A percentile compares a stretch with the other conserved stretches of the same genome.
Evolutionary conservation across 2,888 invertebrate genomes (phyloP).

Genomic region (Ormia ochracea): DNA sequence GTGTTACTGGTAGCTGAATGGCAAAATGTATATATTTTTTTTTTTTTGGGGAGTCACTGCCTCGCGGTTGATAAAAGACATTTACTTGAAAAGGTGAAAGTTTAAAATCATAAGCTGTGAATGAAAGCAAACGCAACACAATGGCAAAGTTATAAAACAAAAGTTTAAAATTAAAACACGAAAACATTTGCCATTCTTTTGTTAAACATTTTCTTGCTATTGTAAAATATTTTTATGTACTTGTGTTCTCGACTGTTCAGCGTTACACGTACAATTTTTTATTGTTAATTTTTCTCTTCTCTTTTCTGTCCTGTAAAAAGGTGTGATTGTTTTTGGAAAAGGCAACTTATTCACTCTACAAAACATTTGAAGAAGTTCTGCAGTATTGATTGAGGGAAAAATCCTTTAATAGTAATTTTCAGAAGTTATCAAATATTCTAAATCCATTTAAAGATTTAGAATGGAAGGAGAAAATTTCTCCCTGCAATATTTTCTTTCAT

Average conservation of each 20-base stretch:
- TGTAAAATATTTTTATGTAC: neutral
- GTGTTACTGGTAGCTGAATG: too few relatives aligned
- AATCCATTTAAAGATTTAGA: too few relatives aligned
- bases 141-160: neutral
- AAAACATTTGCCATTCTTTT: slow-evolving; percentile 32
- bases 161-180: slow-evolving; percentile 46
- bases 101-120: slow-evolving; percentile 16
- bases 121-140: neutral
- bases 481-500: too few relatives aligned
- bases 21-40: too few relatives aligned
- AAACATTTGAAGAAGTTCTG: neutral
- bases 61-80: slow-evolving; percentile 3
- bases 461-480: too few relatives aligned
- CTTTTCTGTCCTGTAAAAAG: slow-evolving; percentile 20
- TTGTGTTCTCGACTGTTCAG: neutral
- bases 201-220: slow-evolving; percentile 8
- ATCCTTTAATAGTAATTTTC: too few relatives aligned
- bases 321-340: slow-evolving; percentile 30
- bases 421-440: too few relatives aligned
- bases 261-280: neutral
- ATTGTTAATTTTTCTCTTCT: neutral
- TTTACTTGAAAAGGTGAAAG: slow-evolving; percentile 31
- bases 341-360: neutral
- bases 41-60: neutral
- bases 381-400: too few relatives aligned